A percentile compares a stretch with the other conserved stretches of the same genome.
Conservation (phyloP, 92 coral and sea anemone genomes). For the Epizoanthus illoricatus region DNA sequence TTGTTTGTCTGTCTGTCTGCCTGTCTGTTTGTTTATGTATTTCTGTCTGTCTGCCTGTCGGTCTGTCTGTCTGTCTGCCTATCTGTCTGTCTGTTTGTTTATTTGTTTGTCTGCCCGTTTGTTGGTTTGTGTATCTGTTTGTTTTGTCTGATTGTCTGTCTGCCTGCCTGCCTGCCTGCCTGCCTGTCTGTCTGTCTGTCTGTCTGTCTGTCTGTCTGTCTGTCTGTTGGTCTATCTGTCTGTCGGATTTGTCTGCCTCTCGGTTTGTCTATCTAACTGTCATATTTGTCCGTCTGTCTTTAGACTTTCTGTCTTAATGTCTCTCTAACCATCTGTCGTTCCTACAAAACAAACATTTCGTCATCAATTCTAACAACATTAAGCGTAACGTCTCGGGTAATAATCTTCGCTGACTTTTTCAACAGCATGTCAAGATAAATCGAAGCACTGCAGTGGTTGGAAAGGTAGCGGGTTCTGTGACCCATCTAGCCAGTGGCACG, state of each 20-base stretch:
- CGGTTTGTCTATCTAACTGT: not conserved
- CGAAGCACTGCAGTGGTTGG: slow-evolving; percentile 71
- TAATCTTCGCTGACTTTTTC: not conserved
- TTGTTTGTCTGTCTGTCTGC: too few species aligned
- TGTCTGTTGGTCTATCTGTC: not conserved
- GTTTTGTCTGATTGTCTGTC: too few species aligned
- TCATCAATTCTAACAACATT: too few species aligned
- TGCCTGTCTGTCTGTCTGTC: not conserved
- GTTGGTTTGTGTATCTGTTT: not conserved
- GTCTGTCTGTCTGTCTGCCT: too few species aligned
- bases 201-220: not conserved
- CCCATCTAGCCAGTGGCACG: slow-evolving; percentile 44
- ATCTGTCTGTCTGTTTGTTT: not conserved
- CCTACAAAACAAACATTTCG: too few species aligned
- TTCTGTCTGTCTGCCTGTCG: too few species aligned
- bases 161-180: not conserved
- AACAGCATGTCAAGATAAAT: slow-evolving; percentile 67
- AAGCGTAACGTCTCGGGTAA: not conserved
- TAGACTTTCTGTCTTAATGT: too few species aligned
- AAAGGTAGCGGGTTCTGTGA: slow-evolving; percentile 69
- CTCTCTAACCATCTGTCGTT: too few species aligned
- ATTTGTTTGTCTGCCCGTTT: not conserved
- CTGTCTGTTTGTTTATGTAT: too few species aligned
- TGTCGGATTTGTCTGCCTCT: not conserved
- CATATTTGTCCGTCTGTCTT: not conserved